Evolutionary conservation across 2,113 vertebrate species (phyloP).

Genomic region (Xenus cinereus): DNA sequence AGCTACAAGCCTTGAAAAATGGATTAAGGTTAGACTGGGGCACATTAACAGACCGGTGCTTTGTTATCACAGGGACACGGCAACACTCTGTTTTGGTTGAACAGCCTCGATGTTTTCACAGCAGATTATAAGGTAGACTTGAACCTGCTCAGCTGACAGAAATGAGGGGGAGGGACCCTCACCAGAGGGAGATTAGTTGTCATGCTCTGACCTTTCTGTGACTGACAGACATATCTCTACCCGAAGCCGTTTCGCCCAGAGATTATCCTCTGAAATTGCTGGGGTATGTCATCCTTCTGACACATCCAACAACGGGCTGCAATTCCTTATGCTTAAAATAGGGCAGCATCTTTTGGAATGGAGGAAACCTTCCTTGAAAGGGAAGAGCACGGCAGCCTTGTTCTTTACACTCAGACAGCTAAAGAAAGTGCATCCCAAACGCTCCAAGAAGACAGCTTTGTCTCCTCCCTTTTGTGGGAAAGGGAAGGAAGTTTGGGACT

Average conservation of each 20-base stretch:
- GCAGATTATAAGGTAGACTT: not conserved
- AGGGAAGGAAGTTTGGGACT: not conserved
- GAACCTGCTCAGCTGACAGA: constrained; percentile 4
- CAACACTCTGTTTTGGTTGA: not conserved
- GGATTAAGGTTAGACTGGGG: not conserved
- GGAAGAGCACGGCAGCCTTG: not conserved
- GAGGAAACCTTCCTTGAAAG: not conserved
- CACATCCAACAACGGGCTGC: not conserved
- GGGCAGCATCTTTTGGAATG: not conserved
- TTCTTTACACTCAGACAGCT: not conserved
- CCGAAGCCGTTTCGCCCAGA: not conserved
- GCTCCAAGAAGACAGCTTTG: not conserved
- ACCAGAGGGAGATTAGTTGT: not conserved
- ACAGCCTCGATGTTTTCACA: not conserved
- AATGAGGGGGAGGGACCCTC: not conserved
- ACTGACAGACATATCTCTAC: not conserved
- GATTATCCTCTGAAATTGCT: constrained; percentile 9
- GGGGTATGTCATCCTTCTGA: not conserved
- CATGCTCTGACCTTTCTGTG: constrained; percentile 19
- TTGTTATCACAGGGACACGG: not conserved
- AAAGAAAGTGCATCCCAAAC: not conserved
- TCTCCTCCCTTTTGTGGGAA: not conserved
- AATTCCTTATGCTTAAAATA: not conserved
- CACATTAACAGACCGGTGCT: not conserved
- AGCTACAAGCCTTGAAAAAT: not conserved